Conservation (phyloP, 2,888 invertebrate species). For the Galeruca laticollis region DNA sequence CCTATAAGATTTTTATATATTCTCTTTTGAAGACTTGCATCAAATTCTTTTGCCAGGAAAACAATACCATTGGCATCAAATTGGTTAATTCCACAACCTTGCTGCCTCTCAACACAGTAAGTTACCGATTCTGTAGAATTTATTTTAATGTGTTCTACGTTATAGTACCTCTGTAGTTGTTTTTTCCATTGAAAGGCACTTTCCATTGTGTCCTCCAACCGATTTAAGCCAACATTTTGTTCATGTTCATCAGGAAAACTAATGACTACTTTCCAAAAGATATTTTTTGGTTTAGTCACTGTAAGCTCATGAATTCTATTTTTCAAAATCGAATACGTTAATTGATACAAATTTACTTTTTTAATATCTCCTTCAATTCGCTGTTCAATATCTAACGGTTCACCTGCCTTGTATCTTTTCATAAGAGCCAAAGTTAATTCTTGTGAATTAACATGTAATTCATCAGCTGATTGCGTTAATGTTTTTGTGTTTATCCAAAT, state of each 20-base stretch:
- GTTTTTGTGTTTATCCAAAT: slow-evolving; percentile 69
- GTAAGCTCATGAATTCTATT: slow-evolving; percentile 53
- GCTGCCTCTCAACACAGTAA: slow-evolving; percentile 61
- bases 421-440: slow-evolving; percentile 66
- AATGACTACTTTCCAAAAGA: slow-evolving; percentile 75
- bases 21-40: slow-evolving; percentile 52
- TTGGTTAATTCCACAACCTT: slow-evolving; percentile 47
- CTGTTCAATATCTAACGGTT: slow-evolving; percentile 53
- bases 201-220: slow-evolving; percentile 51
- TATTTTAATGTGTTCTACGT: slow-evolving; percentile 56
- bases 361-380: slow-evolving; percentile 45
- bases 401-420: slow-evolving; percentile 68
- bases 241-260: slow-evolving; percentile 69
- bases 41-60: slow-evolving; percentile 60
- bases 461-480: slow-evolving; percentile 64
- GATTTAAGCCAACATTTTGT: slow-evolving; percentile 44
- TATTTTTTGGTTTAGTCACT: slow-evolving; percentile 54
- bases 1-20: slow-evolving; percentile 54
- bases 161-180: slow-evolving; percentile 54
- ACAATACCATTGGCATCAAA: slow-evolving; percentile 60
- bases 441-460: slow-evolving; percentile 67
- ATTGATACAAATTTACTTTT: slow-evolving; percentile 55
- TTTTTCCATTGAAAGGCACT: slow-evolving; percentile 59
- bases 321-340: slow-evolving; percentile 55
- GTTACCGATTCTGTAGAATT: slow-evolving; percentile 53